phyloP scores from a whole-genome alignment of 2,888 invertebrate species.

The Gnatocerus cornutus region DNA sequence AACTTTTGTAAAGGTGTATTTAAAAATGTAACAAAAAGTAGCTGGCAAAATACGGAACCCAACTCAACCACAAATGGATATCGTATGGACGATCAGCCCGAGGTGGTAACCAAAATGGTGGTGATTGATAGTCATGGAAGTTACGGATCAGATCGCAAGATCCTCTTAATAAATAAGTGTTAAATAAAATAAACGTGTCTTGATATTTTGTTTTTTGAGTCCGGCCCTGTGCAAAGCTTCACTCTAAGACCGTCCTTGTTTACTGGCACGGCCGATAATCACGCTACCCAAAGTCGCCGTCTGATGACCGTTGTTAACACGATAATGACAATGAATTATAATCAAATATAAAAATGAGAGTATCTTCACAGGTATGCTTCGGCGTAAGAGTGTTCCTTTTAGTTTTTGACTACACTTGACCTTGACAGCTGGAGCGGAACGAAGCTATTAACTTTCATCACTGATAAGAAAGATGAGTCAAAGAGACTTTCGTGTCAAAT shows the following conservation, averaged over 20 bases:
- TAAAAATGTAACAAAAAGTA: not conserved
- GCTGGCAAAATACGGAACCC: not conserved
- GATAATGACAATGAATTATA: constrained; percentile 63
- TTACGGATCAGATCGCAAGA: no score
- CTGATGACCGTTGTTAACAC: constrained; percentile 59
- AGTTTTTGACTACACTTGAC: constrained; percentile 6
- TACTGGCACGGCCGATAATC: constrained; percentile 52
- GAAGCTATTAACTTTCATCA: constrained; percentile 42
- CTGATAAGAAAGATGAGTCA: constrained; percentile 37
- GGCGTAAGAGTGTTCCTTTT: constrained; percentile 21
- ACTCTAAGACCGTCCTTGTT: constrained; percentile 45
- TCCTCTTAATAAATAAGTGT: no score
- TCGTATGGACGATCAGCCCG: no score
- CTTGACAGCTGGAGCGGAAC: constrained; percentile 42
- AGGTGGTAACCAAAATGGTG: no score
- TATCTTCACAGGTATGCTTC: constrained; percentile 43
- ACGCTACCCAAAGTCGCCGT: constrained; percentile 58
- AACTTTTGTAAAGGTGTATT: not conserved
- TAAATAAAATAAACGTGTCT: no score
- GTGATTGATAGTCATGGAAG: no score
- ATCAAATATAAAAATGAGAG: constrained; percentile 56
- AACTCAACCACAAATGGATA: no score
- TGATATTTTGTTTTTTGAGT: constrained; percentile 6
- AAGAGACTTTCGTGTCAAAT: constrained; percentile 12
- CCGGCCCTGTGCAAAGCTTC: constrained; percentile 30